A percentile compares a stretch with the other conserved stretches of the same genome.
Conservation (phyloP, 2,888 invertebrate species). For the Metallyticus violacea region DNA sequence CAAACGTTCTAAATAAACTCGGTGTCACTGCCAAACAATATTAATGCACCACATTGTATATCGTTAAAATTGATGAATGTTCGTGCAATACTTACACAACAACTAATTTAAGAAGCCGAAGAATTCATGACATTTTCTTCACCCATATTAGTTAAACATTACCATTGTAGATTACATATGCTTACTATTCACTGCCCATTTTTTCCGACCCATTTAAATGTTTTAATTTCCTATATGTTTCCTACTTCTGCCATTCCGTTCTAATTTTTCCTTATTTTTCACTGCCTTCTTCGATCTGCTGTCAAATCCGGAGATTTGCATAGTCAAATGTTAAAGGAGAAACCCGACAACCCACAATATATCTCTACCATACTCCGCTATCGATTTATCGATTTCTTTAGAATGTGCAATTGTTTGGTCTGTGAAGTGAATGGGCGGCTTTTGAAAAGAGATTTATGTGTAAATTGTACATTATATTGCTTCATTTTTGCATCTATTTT, state of each 20-base stretch:
- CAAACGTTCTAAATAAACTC: background rate
- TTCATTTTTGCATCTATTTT: background rate
- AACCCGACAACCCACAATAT: background rate
- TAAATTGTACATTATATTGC: background rate
- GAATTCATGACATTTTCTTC: background rate
- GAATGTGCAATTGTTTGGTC: too few relatives aligned
- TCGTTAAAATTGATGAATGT: too few relatives aligned
- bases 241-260: background rate
- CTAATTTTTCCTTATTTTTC: background rate
- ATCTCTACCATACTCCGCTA: background rate
- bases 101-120: too few relatives aligned
- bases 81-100: too few relatives aligned
- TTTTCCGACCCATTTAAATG: background rate
- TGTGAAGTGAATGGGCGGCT: background rate
- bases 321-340: background rate
- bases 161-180: background rate
- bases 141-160: background rate
- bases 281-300: background rate
- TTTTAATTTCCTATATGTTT: background rate
- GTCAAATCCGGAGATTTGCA: background rate
- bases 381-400: background rate
- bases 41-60: background rate
- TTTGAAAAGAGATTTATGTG: background rate
- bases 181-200: background rate
- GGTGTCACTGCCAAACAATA: background rate